Conservation (phyloP, 2,797 vertebrate species). For the Orestias chungarensis region DNA sequence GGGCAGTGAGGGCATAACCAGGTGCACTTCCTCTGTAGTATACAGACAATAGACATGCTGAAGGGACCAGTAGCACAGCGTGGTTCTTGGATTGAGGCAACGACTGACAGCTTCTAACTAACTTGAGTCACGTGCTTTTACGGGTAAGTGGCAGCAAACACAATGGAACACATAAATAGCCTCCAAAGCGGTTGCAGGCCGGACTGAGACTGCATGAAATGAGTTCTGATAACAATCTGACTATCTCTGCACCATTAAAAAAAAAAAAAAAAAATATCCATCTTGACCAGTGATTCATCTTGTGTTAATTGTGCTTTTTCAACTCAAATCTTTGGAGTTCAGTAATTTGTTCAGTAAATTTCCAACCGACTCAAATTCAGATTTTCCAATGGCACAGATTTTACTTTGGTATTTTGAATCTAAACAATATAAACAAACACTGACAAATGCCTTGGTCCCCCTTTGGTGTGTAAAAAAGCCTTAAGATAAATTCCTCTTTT, state of each 20-base stretch:
- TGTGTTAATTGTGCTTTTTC: slow-evolving; percentile 13
- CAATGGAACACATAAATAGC: slow-evolving; percentile 60
- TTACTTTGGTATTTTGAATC: background rate
- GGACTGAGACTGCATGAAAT: slow-evolving; percentile 72
- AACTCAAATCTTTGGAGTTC: background rate
- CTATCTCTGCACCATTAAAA: slow-evolving; percentile 51
- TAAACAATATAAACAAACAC: background rate
- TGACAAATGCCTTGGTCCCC: background rate
- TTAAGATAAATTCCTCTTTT: background rate
- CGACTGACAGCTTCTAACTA: slow-evolving; percentile 62
- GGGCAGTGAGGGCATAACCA: slow-evolving; percentile 88
- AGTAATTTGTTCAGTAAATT: background rate
- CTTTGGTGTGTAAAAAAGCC: background rate
- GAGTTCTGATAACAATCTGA: slow-evolving; percentile 62
- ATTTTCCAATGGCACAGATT: background rate
- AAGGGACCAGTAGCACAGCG: slow-evolving; percentile 74
- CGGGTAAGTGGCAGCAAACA: slow-evolving; percentile 65
- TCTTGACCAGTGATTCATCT: slow-evolving; percentile 40
- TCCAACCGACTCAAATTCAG: background rate
- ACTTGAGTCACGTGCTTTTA: slow-evolving; percentile 69
- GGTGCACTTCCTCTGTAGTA: slow-evolving; percentile 86
- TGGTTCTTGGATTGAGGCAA: slow-evolving; percentile 67
- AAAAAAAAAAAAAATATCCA: slow-evolving; percentile 62
- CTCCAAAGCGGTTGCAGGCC: slow-evolving; percentile 62
- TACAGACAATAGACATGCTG: slow-evolving; percentile 87